A percentile compares a stretch with the other conserved stretches of the same genome.
These are phyloP conservation scores for Xanthia togata DNA, from an alignment of 2,888 invertebrate species.

Conservation along the genomic window DNA sequence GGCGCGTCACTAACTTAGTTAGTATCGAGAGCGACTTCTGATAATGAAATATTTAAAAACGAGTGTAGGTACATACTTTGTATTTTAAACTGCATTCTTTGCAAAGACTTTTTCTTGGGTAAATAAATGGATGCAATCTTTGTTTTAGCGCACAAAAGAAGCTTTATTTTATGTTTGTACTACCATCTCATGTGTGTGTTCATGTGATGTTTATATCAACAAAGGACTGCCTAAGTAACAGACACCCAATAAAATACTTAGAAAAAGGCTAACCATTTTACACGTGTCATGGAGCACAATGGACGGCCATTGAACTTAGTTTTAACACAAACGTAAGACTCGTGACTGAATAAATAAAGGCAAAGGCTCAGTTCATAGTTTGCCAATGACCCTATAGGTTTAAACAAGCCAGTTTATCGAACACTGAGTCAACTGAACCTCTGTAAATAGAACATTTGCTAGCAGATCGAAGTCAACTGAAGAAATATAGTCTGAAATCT, in stretches of 20 bases:
- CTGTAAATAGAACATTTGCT: constrained; percentile 19
- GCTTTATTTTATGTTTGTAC: not conserved
- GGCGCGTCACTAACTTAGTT: constrained; percentile 43
- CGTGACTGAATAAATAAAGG: not conserved
- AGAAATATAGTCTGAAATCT: not conserved
- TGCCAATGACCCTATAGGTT: constrained; percentile 41
- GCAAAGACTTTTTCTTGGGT: not conserved
- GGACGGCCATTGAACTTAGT: not conserved
- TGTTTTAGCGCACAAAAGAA: too few relatives aligned
- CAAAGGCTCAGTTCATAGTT: constrained; percentile 14
- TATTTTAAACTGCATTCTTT: constrained; percentile 3
- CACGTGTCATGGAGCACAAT: not conserved
- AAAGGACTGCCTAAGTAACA: not conserved
- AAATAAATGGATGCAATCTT: not conserved
- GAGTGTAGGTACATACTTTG: constrained; percentile 8
- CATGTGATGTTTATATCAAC: not conserved
- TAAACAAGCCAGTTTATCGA: constrained; percentile 20
- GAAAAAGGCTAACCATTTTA: not conserved
- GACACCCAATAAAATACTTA: not conserved
- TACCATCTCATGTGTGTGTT: too few relatives aligned
- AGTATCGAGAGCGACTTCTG: constrained; percentile 31
- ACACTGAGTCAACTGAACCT: constrained; percentile 9
- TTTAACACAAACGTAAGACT: constrained; percentile 1
- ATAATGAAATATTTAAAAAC: constrained; percentile 32
- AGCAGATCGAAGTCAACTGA: not conserved